These are phyloP conservation scores for Gymnoscopelus microlampas DNA, from an alignment of 2,797 vertebrate species.

Conservation along the genomic window DNA sequence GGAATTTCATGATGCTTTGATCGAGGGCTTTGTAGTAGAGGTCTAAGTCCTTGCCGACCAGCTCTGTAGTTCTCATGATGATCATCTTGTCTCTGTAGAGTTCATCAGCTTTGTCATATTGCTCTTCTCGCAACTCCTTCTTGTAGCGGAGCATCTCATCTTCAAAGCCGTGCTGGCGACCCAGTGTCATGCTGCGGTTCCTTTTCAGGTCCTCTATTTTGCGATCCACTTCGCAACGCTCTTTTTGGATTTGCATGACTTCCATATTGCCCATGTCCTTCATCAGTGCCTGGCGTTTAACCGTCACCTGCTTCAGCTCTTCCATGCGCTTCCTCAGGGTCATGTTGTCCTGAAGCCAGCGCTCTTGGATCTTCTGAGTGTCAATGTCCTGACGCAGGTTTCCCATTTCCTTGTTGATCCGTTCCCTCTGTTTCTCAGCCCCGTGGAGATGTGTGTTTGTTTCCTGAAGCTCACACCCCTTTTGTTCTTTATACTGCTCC, in stretches of 20 bases:
- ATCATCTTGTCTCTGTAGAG: conserved; percentile 95
- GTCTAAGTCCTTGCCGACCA: conserved; percentile 94
- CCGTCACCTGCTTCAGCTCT: conserved; percentile 90
- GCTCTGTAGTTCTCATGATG: conserved; percentile 93
- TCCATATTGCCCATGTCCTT: conserved; percentile 96
- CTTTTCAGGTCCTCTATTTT: conserved; percentile 90
- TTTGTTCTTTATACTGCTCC: conserved; percentile 95
- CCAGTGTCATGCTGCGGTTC: conserved; percentile 88
- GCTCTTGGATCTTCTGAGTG: conserved; percentile 96
- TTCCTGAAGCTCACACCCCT: conserved; percentile 91
- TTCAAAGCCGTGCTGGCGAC: conserved; percentile 94
- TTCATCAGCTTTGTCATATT: conserved; percentile 91
- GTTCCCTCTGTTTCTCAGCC: conserved; percentile 91
- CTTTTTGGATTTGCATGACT: conserved; percentile 77
- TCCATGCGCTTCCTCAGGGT: conserved; percentile 91
- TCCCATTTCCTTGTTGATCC: conserved; percentile 90
- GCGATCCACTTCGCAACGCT: conserved; percentile 84
- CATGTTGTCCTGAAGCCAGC: conserved; percentile 96
- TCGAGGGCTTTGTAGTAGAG: conserved; percentile 98
- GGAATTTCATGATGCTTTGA: conserved; percentile 98
- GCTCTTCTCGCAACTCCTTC: conserved; percentile 91
- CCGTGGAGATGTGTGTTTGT: conserved; percentile 85
- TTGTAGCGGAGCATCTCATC: conserved; percentile 92
- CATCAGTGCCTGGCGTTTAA: conserved; percentile 79
- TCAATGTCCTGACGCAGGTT: conserved; percentile 92